These are phyloP conservation scores for Vidua chalybeata DNA, from an alignment of 2,113 vertebrate genomes.

Conservation along the genomic window DNA sequence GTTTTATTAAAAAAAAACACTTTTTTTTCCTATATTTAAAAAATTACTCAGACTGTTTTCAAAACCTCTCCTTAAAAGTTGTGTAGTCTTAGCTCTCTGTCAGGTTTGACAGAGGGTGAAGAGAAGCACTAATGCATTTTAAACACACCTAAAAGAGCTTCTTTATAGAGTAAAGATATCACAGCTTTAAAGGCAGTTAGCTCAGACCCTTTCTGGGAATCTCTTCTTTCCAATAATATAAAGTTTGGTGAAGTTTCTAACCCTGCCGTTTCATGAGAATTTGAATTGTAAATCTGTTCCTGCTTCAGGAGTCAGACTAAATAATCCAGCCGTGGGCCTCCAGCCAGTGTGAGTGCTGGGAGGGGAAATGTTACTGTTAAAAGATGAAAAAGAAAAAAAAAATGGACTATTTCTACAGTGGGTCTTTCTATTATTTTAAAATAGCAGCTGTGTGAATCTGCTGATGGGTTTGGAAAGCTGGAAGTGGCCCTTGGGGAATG, in stretches of 20 bases:
- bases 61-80: background rate
- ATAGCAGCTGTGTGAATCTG: conserved; percentile 19
- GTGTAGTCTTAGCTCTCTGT: background rate
- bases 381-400: background rate
- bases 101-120: background rate
- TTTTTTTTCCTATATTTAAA: background rate
- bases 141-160: background rate
- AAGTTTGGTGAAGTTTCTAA: conserved; percentile 51
- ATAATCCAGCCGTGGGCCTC: background rate
- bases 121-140: background rate
- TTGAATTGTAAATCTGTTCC: conserved; percentile 46
- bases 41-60: background rate
- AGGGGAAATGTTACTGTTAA: conserved; percentile 25
- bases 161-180: background rate
- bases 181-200: conserved; percentile 9
- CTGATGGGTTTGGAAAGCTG: conserved; percentile 12
- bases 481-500: background rate
- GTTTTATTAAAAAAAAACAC: background rate
- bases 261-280: background rate
- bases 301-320: conserved; percentile 35
- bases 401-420: background rate
- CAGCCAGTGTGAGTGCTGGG: background rate
- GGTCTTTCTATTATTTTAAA: background rate
- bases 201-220: background rate
- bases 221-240: conserved; percentile 9